Evolutionary conservation across 2,888 invertebrate species (phyloP).

Genomic region (Helicoverpa assulta): DNA sequence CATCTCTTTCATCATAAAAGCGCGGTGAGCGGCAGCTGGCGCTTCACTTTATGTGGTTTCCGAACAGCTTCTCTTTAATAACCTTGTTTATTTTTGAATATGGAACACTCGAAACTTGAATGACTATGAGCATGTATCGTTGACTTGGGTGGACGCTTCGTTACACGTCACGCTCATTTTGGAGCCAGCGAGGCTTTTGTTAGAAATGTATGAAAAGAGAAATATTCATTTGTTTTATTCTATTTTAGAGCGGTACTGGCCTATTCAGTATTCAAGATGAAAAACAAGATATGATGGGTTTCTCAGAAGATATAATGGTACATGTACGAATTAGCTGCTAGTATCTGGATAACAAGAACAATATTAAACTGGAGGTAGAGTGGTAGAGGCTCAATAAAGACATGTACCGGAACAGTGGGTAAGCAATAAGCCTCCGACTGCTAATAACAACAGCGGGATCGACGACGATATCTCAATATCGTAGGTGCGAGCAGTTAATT

Average conservation of each 20-base stretch:
- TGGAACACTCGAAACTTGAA: constrained; percentile 84
- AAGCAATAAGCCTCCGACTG: constrained; percentile 87
- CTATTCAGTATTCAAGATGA: not conserved
- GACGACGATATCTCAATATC: constrained; percentile 88
- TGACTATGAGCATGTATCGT: constrained; percentile 78
- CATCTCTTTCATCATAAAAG: constrained; percentile 87
- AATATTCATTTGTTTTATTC: not conserved
- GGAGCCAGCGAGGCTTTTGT: constrained; percentile 22
- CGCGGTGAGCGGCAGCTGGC: constrained; percentile 87
- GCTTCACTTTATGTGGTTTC: constrained; percentile 88
- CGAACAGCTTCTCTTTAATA: constrained; percentile 86
- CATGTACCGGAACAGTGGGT: constrained; percentile 63
- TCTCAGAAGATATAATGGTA: not conserved
- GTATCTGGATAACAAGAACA: constrained; percentile 43
- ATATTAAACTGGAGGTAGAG: constrained; percentile 40
- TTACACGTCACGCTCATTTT: constrained; percentile 59
- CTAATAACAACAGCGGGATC: constrained; percentile 89
- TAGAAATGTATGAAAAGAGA: constrained; percentile 26
- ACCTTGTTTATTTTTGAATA: constrained; percentile 87
- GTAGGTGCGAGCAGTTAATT: constrained; percentile 90
- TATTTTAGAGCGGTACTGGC: not conserved
- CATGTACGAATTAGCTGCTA: constrained; percentile 14
- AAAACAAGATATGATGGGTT: not conserved
- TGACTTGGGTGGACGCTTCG: constrained; percentile 56
- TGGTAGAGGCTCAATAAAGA: constrained; percentile 55